Percentiles rank a stretch among this genome's conserved stretches.
Conservation (phyloP, 2,797 vertebrate genomes). For the Adrianichthys oophorus region DNA sequence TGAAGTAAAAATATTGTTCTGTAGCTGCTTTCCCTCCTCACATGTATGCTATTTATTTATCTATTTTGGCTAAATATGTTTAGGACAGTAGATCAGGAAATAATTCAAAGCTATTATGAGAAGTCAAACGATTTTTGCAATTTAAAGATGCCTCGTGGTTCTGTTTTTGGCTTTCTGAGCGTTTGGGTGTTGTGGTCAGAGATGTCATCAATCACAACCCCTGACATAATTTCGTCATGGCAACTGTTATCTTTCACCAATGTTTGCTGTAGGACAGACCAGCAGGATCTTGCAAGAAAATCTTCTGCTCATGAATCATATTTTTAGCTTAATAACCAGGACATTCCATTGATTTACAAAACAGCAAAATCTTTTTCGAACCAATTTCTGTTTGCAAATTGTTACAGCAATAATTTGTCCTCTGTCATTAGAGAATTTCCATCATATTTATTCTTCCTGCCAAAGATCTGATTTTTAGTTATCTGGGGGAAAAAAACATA, state of each 20-base stretch:
- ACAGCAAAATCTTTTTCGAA: not conserved
- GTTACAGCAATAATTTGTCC: constrained; percentile 12
- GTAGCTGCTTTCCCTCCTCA: too few relatives aligned
- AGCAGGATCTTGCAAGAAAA: constrained; percentile 44
- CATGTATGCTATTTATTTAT: not conserved
- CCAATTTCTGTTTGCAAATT: constrained; percentile 2
- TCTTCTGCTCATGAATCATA: not conserved
- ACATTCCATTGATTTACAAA: constrained; percentile 35
- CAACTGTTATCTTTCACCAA: constrained; percentile 55
- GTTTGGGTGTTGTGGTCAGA: constrained; percentile 42
- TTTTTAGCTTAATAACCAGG: constrained; percentile 23
- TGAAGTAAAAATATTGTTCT: not conserved
- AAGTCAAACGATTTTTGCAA: constrained; percentile 1
- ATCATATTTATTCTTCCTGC: constrained; percentile 6
- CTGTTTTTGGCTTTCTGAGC: constrained; percentile 37
- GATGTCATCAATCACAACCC: constrained; percentile 61
- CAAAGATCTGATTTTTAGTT: constrained; percentile 17
- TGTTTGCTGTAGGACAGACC: constrained; percentile 44
- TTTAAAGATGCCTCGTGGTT: constrained; percentile 20
- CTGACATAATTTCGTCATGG: constrained; percentile 53
- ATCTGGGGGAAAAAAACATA: not conserved
- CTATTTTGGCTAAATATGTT: not conserved
- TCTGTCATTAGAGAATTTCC: constrained; percentile 7
- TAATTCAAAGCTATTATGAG: not conserved
- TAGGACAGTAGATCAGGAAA: not conserved